phyloP scores from a whole-genome alignment of 2,888 invertebrate species.

The Drepana falcataria region DNA sequence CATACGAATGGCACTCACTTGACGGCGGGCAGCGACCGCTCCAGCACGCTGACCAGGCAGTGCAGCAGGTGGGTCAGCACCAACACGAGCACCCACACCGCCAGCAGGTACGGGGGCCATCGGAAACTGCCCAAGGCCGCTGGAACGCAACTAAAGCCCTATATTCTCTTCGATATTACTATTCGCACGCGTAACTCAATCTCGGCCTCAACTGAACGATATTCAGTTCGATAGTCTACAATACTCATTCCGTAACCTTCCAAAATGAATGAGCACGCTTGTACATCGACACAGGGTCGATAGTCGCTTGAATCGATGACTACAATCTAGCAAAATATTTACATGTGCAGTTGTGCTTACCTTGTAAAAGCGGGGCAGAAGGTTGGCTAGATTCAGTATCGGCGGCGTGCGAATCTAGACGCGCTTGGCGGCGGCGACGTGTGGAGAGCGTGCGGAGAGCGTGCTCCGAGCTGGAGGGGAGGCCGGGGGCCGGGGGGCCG shows the following conservation, averaged over 20 bases:
- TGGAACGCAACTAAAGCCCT: constrained; percentile 20
- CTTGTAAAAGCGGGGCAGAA: constrained; percentile 39
- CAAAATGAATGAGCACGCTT: too few species aligned
- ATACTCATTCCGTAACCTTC: too few species aligned
- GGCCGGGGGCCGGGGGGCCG: not conserved
- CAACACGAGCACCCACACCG: constrained; percentile 61
- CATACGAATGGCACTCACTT: constrained; percentile 26
- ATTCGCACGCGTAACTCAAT: too few species aligned
- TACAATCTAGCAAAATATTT: too few species aligned
- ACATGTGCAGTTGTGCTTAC: constrained; percentile 18
- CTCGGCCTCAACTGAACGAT: too few species aligned
- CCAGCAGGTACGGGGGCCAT: constrained; percentile 70
- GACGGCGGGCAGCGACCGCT: constrained; percentile 47
- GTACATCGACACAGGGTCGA: too few species aligned
- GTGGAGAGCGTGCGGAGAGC: constrained; percentile 32
- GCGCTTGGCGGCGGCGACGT: constrained; percentile 22
- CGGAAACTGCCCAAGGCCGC: constrained; percentile 62
- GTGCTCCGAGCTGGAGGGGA: constrained; percentile 34
- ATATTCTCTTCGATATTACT: not conserved
- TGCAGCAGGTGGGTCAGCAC: constrained; percentile 60
- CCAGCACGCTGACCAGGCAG: constrained; percentile 49
- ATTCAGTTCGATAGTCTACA: too few species aligned
- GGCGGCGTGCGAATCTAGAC: not conserved
- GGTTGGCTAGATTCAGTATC: not conserved
- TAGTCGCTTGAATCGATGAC: too few species aligned